Evolutionary conservation across 2,888 invertebrate species (phyloP), one percentile per base, ranked within the genome.

Genomic region (Ectropis crepuscularia): DNA sequence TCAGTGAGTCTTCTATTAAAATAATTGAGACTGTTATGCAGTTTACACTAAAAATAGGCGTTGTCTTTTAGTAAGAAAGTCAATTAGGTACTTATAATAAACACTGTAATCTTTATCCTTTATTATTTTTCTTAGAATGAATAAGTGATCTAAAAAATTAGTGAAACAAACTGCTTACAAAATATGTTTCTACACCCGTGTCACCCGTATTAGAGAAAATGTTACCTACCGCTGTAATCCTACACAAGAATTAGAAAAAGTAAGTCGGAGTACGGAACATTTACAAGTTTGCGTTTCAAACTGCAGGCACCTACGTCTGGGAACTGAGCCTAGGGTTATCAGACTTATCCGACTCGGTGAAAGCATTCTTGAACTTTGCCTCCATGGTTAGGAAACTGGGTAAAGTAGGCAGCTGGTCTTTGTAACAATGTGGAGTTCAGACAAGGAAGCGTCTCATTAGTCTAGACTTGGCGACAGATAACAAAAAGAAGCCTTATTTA

Each of bases 201-300:
- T n/a, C n/a, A n/a, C n/a, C n/a, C n/a, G n/a, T n/a, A n/a, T n/a
- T n/a, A n/a, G n/a, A n/a, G n/a, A n/a, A n/a, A n/a, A n/a, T n/a
- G n/a, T n/a, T n/a, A n/a, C n/a, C n/a, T n/a, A 28, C 16, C 16
- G 16, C 16, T 16, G 55, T 57, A 46, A 9, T 68, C 51, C 57
- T 70, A 72, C 73, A 69, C 70, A 67, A 49, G 64, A 70, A 74
- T 72, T 57, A 61, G 57, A 62, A 28, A 28, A 28, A 28, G 16
- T 28, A 28, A 28, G 60, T 69, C 71, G 70, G 58, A 61, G 63
- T 61, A 68, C 38, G 57, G 67, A 70, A 71, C 69, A 72, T 71
- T 64, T 57, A 61, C 53, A 63, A 65, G 68, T 61, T 53, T 69
- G 63, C 55, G 28, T 60, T 61, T 58, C 53, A 49, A 69, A 65